Base-by-base conservation (phyloP, 2,113 vertebrate species). In the Xiphias gladius region DNA sequence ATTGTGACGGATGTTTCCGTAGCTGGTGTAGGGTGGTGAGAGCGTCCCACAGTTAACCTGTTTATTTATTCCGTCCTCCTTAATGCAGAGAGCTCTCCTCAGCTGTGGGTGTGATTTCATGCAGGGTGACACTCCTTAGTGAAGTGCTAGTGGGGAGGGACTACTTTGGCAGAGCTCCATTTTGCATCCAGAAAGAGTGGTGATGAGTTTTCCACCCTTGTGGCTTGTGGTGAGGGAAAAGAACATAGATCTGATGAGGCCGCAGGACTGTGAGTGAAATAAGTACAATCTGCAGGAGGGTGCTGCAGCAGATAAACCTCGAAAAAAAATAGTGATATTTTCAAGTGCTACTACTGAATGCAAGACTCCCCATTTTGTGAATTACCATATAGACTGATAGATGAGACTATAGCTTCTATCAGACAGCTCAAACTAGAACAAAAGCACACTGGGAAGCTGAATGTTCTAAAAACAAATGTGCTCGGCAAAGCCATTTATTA, bases 201-300 rank as follows among this genome's bases (percentile, higher is more conserved):
- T 48, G 57, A 88, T 82, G 68, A 24, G 32, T 79, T 41, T 66
- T 57, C 11, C 22, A 46, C 28, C 39, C 46, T 48, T 73, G 74
- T 81, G 69, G 17, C 32, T 63, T 37, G 69, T 64, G 37, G 14
- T 52, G 54, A 39, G 61, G 67, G 48, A 85, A 66, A 66, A 72
- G 41, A 62, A 55, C 65, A 50, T 72, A n/a, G 58, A 85, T 83
- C 54, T 81, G 77, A 79, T 79, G 65, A 85, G 80, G 74, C 46
- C 5, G 13, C 26, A 66, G 71, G 50, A 77, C 66, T 71, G 41
- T 16, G 48, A 76, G 70, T 41, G 59, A 86, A 79, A 32, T 46
- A 72, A 68, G 11, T 62, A n/a, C 13, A 17, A 57, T 72, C 39
- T 50, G 61, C 43, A 52, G 61, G 43, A 66, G 79, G 35, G 58